Conservation (phyloP, 2,888 invertebrate species). For the Elmis aenea region DNA sequence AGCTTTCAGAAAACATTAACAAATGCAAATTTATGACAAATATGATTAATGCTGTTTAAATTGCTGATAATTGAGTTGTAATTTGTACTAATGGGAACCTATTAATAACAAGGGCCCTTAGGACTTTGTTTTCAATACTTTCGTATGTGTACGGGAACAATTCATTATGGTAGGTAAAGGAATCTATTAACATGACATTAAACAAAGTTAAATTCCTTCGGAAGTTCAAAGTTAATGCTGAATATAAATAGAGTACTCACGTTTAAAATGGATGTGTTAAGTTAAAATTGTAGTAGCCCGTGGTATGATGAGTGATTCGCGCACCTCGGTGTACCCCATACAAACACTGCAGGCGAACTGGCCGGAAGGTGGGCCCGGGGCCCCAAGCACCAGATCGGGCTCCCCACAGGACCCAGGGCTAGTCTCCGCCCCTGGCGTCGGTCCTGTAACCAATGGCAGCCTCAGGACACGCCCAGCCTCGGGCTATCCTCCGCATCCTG, state of each 20-base stretch:
- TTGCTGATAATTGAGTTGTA: conserved; percentile 34
- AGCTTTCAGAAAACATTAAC: conserved; percentile 16
- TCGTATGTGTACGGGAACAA: too few relatives aligned
- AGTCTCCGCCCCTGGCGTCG: conserved; percentile 38
- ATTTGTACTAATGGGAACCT: conserved; percentile 36
- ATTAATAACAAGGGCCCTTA: conserved; percentile 32
- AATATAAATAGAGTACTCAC: too few relatives aligned
- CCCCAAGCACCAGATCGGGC: conserved; percentile 32
- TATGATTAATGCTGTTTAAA: conserved; percentile 37
- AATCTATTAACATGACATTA: too few relatives aligned
- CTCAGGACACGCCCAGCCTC: conserved; percentile 43
- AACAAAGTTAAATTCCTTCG: too few relatives aligned
- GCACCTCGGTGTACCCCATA: conserved; percentile 26
- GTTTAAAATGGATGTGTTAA: too few relatives aligned
- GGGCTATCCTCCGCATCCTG: conserved; percentile 31
- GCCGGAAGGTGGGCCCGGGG: conserved; percentile 40
- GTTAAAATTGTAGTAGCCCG: neutral
- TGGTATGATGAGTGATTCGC: conserved; percentile 7
- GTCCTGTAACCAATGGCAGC: conserved; percentile 39
- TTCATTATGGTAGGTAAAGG: too few relatives aligned
- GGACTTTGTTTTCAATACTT: conserved; percentile 26
- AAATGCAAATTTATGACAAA: conserved; percentile 32
- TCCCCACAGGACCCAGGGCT: conserved; percentile 31
- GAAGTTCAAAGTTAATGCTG: too few relatives aligned
- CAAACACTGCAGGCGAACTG: conserved; percentile 40